These are phyloP conservation scores for Dynastes hyllus DNA, from an alignment of 2,888 invertebrate species.

Conservation along the genomic window DNA sequence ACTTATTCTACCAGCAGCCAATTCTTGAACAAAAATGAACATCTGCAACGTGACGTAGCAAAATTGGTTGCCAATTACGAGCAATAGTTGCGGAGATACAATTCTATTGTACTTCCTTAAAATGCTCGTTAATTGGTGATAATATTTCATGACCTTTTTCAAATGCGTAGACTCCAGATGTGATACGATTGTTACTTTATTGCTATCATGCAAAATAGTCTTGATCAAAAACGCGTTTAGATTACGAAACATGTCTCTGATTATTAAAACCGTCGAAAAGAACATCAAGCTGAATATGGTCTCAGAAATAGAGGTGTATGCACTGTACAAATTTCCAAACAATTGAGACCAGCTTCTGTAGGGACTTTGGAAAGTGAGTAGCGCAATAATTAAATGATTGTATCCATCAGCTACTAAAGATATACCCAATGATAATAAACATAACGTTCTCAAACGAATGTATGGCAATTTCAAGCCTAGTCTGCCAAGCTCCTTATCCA, in stretches of 20 bases:
- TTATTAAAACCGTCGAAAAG: background rate
- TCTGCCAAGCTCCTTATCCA: constrained; percentile 1
- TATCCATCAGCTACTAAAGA: background rate
- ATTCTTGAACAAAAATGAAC: background rate
- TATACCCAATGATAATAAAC: background rate
- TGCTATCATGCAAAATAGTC: background rate
- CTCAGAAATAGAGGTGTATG: background rate
- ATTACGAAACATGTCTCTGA: background rate
- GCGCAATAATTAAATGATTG: background rate
- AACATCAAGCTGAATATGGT: background rate
- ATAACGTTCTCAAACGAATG: background rate
- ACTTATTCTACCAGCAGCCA: background rate
- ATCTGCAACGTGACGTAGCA: background rate
- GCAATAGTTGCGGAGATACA: background rate
- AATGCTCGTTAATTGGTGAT: background rate
- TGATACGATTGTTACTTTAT: background rate
- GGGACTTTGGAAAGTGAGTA: background rate
- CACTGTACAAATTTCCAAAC: background rate
- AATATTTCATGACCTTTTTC: background rate
- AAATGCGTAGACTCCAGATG: background rate
- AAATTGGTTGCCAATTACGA: background rate
- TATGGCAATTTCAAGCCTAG: background rate
- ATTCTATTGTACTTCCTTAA: background rate
- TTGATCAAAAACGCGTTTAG: background rate
- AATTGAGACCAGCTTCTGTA: background rate